phyloP scores from a whole-genome alignment of 2,888 invertebrate species.

The Dasypogon diadema region DNA sequence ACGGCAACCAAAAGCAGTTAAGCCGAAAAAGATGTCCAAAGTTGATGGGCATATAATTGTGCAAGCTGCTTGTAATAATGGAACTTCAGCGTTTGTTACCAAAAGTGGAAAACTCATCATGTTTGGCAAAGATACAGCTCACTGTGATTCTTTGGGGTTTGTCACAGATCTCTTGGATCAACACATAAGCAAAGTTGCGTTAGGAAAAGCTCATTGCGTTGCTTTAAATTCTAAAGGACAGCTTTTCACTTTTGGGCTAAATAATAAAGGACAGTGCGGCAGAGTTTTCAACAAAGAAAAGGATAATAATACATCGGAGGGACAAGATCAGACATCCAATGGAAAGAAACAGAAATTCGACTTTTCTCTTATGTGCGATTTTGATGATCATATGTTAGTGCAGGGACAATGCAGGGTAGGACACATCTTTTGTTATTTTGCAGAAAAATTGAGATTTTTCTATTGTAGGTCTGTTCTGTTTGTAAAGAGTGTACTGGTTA shows the following conservation, averaged over 20 bases:
- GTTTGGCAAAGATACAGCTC: constrained; percentile 94
- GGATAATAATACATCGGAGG: constrained; percentile 69
- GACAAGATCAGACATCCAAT: constrained; percentile 48
- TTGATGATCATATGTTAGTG: constrained; percentile 71
- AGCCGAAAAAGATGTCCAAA: constrained; percentile 92
- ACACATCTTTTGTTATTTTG: constrained; percentile 56
- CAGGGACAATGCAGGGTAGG: constrained; percentile 67
- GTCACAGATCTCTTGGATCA: constrained; percentile 82
- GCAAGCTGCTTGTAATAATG: constrained; percentile 92
- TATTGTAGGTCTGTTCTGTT: constrained; percentile 79
- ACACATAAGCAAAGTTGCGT: constrained; percentile 78
- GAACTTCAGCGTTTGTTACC: constrained; percentile 92
- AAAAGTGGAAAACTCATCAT: constrained; percentile 90
- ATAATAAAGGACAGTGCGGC: constrained; percentile 98
- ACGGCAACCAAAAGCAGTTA: constrained; percentile 88
- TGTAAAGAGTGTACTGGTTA: constrained; percentile 96
- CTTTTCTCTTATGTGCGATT: constrained; percentile 69
- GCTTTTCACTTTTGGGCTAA: constrained; percentile 95
- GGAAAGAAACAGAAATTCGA: constrained; percentile 63
- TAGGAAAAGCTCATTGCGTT: constrained; percentile 97
- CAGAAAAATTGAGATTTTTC: neutral
- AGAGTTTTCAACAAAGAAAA: constrained; percentile 79
- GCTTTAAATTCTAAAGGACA: constrained; percentile 89
- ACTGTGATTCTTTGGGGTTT: constrained; percentile 81
- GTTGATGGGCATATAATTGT: constrained; percentile 87